Percentiles rank a stretch among this genome's conserved stretches.
Evolutionary conservation across 2,113 vertebrate species (phyloP).

Genomic region (Coturnix japonica): DNA sequence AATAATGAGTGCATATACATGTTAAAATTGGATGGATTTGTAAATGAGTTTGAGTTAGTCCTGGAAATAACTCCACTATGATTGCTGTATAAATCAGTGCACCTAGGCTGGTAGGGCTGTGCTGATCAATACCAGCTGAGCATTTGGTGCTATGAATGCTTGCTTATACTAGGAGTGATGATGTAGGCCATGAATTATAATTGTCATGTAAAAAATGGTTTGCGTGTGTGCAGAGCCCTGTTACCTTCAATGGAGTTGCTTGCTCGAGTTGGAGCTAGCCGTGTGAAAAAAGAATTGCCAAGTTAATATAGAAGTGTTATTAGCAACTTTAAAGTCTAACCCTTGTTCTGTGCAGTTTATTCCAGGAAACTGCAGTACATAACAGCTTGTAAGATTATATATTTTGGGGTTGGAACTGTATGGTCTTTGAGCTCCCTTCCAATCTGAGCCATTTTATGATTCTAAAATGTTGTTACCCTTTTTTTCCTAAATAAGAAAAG

Average conservation of each 20-base stretch:
- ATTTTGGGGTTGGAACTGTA: too few relatives aligned
- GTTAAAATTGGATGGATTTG: constrained; percentile 52
- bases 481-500: not conserved
- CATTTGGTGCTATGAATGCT: not conserved
- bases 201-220: not conserved
- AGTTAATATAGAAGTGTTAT: not conserved
- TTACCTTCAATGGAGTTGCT: constrained; percentile 3
- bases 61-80: not conserved
- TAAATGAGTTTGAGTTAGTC: constrained; percentile 33
- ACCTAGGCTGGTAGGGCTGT: not conserved
- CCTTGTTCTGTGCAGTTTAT: not conserved
- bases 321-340: not conserved
- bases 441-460: too few relatives aligned
- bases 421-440: too few relatives aligned
- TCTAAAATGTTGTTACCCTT: not conserved
- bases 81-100: constrained; percentile 31
- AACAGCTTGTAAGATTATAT: not conserved
- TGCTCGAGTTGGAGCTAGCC: not conserved
- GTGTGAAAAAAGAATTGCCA: not conserved
- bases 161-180: constrained; percentile 9
- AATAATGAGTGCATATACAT: constrained; percentile 32
- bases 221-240: not conserved
- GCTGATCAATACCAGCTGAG: constrained; percentile 47
- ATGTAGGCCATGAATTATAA: constrained; percentile 13
- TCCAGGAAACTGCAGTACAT: not conserved